phyloP scores from a whole-genome alignment of 2,888 invertebrate genomes.

The Drosophila aldrichi region DNA sequence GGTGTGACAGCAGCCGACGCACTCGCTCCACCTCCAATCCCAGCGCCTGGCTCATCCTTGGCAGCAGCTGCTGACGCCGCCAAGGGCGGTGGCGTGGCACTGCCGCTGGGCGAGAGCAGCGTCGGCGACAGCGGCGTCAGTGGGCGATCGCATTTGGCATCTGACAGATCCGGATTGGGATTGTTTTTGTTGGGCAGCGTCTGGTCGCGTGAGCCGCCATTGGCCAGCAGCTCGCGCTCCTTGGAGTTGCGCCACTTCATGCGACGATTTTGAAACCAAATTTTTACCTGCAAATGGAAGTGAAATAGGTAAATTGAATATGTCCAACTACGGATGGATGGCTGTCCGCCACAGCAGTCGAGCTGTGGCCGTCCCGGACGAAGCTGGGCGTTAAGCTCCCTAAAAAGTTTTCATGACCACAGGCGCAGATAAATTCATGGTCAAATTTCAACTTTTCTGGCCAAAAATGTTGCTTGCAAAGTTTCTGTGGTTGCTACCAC shows the following conservation, averaged over 20 bases:
- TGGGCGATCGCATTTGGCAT: conserved; percentile 93
- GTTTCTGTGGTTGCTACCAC: conserved; percentile 39
- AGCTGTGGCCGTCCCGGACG: conserved; percentile 13
- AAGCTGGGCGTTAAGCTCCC: neutral
- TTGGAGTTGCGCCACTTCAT: conserved; percentile 99
- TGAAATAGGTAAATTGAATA: conserved; percentile 63
- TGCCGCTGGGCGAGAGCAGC: conserved; percentile 73
- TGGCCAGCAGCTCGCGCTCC: conserved; percentile 96
- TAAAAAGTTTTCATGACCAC: conserved; percentile 64
- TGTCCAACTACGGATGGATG: conserved; percentile 56
- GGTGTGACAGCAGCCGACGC: conserved; percentile 54
- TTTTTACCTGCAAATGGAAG: conserved; percentile 87
- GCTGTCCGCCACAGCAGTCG: conserved; percentile 52
- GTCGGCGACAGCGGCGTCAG: conserved; percentile 86
- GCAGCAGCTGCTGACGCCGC: conserved; percentile 17
- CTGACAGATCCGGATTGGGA: conserved; percentile 97
- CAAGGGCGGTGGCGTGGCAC: conserved; percentile 65
- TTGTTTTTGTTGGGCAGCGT: conserved; percentile 98
- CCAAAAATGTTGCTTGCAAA: conserved; percentile 31
- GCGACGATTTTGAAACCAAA: conserved; percentile 97
- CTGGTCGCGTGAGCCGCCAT: conserved; percentile 97
- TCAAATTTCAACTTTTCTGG: conserved; percentile 50
- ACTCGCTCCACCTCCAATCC: conserved; percentile 8
- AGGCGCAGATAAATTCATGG: conserved; percentile 61
- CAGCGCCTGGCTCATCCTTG: conserved; percentile 45